Evolutionary conservation across 2,888 invertebrate species (phyloP), one percentile per base, ranked within the genome.

Genomic region (Drosophila maculinotata): DNA sequence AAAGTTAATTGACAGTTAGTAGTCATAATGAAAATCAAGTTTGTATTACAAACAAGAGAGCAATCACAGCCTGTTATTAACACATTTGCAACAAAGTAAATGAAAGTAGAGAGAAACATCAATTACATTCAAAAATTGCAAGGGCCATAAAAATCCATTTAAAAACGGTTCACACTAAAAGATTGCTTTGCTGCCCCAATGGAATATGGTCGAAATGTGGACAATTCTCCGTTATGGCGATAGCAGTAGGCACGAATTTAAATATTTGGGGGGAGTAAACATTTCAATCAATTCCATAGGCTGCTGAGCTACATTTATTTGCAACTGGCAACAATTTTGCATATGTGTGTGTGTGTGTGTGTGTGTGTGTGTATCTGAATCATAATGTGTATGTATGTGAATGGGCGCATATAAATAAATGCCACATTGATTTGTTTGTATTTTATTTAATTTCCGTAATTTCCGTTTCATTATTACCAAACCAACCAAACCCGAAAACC

Each of bases 381-480:
- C 59, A 20, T n/a, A n/a, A n/a, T 20, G 20, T 20, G 30, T 56
- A 59, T 31, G 44, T 38, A 53, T 48, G 42, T 47, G 54, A 58
- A 62, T 54, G 28, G 39, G 26, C 45, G 23, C 49, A 71, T 54
- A 58, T 77, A 75, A 76, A 88, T 79, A 79, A 83, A 88, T 69
- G 69, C 58, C 74, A 66, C 64, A 88, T 87, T 80, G 87, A 82
- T 88, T 81, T 81, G 88, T 86, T 88, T 86, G 88, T 79, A 88
- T 79, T 83, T 82, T 88, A 82, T 82, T 82, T 88, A 88, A 82
- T 82, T 88, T 82, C 88, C 74, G 68, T 83, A 88, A 88, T 88
- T 88, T 88, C 88, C 88, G 88, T 81, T 88, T 84, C 85, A 81
- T 88, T 86, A 89, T 79, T 81, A 76, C 81, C 69, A 79, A 87